Conservation (phyloP, 1,140 invertebrate genomes). For the Whitmania pigra region DNA sequence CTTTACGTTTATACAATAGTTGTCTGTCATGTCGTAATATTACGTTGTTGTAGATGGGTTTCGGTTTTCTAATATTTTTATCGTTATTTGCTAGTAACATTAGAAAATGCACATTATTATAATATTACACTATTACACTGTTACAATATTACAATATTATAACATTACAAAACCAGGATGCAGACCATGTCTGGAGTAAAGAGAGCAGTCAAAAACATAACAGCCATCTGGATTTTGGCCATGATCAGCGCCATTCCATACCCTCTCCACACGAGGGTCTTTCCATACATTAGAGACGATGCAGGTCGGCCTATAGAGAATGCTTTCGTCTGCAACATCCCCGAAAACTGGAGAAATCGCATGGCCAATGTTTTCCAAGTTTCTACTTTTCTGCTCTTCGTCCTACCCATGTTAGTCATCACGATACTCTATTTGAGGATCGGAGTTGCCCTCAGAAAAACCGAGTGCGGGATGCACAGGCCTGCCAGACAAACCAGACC, state of each 20-base stretch:
- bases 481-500: slow-evolving; percentile 2
- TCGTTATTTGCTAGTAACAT: no score
- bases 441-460: slow-evolving; percentile 34
- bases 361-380: slow-evolving; percentile 37
- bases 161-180: slow-evolving; percentile 52
- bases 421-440: slow-evolving; percentile 41
- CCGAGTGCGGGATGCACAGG: slow-evolving; percentile 23
- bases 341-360: slow-evolving; percentile 28
- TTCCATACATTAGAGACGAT: slow-evolving; percentile 30
- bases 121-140: no score
- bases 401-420: slow-evolving; percentile 42
- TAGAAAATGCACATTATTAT: no score
- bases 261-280: slow-evolving; percentile 34
- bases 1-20: no score
- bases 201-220: slow-evolving; percentile 65
- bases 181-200: slow-evolving; percentile 71
- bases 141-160: no score
- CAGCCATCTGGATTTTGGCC: slow-evolving; percentile 62
- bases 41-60: no score
- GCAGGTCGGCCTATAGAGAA: slow-evolving; percentile 30
- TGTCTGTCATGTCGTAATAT: no score
- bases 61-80: no score
- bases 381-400: slow-evolving; percentile 43
- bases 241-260: slow-evolving; percentile 62
- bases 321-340: slow-evolving; percentile 37